These are phyloP conservation scores for Sycophila sp. DNA, from an alignment of 1,140 invertebrate genomes.

Conservation along the genomic window DNA sequence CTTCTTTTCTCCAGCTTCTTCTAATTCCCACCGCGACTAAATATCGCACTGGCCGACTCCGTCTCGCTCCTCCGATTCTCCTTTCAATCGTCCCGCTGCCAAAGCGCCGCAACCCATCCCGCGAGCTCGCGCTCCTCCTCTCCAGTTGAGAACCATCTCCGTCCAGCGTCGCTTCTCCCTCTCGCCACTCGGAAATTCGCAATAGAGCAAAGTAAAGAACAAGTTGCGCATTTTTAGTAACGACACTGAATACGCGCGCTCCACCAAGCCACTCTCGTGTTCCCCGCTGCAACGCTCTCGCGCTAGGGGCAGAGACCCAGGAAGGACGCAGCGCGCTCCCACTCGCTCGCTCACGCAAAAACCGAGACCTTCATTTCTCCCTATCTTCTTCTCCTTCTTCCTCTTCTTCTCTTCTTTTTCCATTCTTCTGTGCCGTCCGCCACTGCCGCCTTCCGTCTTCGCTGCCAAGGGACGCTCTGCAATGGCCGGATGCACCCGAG, in stretches of 20 bases:
- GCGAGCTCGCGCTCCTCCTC: not conserved
- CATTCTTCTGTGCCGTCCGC: conserved; percentile 5
- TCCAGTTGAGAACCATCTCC: conserved; percentile 18
- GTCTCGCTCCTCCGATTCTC: not conserved
- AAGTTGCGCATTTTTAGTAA: not conserved
- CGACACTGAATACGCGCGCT: not conserved
- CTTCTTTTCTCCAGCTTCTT: too few species aligned
- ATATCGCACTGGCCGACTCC: not conserved
- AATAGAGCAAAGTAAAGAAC: conserved; percentile 22
- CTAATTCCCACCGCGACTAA: too few species aligned
- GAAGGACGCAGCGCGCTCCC: conserved; percentile 58
- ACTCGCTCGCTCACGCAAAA: conserved; percentile 41
- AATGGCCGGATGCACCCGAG: conserved; percentile 37
- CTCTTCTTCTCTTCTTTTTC: conserved; percentile 3
- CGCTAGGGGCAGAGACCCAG: conserved; percentile 64
- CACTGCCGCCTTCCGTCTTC: conserved; percentile 13
- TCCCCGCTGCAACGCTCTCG: conserved; percentile 9
- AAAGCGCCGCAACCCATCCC: too few species aligned
- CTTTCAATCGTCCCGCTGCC: not conserved
- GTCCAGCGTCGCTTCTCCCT: too few species aligned
- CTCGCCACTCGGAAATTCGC: conserved; percentile 29
- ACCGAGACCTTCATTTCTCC: conserved; percentile 34
- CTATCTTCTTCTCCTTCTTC: conserved; percentile 30
- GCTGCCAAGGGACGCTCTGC: conserved; percentile 34
- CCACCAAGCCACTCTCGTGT: not conserved